A percentile compares a stretch with the other conserved stretches of the same genome.
Conservation (phyloP, 2,888 invertebrate genomes). For the Conus canariensis region DNA sequence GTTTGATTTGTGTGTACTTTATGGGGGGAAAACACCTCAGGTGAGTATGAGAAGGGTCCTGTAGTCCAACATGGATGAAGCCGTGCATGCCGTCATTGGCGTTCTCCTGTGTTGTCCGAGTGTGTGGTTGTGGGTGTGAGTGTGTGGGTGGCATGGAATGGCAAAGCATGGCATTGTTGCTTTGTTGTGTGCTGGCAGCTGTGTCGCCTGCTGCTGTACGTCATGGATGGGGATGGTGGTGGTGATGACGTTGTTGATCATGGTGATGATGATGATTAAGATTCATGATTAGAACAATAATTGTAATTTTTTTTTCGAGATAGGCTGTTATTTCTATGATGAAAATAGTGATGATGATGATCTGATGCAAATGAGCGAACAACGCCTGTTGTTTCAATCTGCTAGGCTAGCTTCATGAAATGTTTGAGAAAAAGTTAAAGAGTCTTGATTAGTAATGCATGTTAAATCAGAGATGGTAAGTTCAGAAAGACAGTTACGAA, state of each 20-base stretch:
- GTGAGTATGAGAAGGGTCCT: conserved; percentile 9
- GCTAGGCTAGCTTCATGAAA: too few relatives aligned
- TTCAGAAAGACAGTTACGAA: too few relatives aligned
- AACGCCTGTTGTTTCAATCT: too few relatives aligned
- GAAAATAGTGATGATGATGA: too few relatives aligned
- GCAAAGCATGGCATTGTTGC: not conserved
- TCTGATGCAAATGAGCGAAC: too few relatives aligned
- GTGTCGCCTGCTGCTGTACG: not conserved
- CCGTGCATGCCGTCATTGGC: not conserved
- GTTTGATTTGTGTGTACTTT: not conserved
- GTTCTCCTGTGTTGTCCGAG: not conserved
- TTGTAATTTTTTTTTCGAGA: too few relatives aligned
- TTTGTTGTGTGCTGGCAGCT: not conserved
- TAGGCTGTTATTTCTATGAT: too few relatives aligned
- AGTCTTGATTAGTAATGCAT: too few relatives aligned
- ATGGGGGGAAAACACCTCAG: not conserved
- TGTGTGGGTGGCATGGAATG: not conserved
- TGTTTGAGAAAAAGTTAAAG: too few relatives aligned
- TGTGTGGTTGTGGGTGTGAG: not conserved
- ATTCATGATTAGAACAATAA: too few relatives aligned
- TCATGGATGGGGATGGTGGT: not conserved
- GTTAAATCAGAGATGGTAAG: too few relatives aligned
- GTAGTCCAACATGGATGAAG: not conserved
- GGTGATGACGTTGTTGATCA: not conserved
- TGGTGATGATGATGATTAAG: too few relatives aligned